These are phyloP conservation scores for Actenoides lindsayi DNA, from an alignment of 2,113 vertebrate genomes.

Conservation along the genomic window DNA sequence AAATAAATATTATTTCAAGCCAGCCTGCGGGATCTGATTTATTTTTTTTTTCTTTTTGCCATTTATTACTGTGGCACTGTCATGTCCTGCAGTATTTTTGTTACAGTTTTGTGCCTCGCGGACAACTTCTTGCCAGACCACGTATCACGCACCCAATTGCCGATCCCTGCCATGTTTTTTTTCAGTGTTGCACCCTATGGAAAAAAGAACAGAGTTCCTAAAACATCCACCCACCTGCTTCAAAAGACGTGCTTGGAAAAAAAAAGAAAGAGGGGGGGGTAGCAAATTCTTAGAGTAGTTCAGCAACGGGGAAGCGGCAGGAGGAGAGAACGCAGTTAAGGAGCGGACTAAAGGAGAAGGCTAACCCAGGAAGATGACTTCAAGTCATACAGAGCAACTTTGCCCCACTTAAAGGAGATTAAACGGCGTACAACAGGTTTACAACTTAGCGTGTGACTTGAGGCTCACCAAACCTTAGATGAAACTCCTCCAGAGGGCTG, in stretches of 20 bases:
- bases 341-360: rapidly evolving
- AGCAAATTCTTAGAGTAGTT: background rate
- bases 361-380: background rate
- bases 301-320: background rate
- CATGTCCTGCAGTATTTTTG: background rate
- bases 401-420: background rate
- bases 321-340: background rate
- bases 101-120: background rate
- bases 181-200: background rate
- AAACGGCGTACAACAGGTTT: rapidly evolving
- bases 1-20: background rate
- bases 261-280: too few species aligned
- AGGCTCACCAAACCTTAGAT: background rate
- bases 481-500: background rate
- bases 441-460: background rate
- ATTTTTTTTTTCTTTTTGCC: background rate
- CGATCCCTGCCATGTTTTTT: background rate
- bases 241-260: background rate
- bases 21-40: background rate
- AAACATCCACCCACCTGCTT: background rate
- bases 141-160: background rate
- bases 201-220: background rate
- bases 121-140: background rate
- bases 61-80: background rate
- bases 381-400: rapidly evolving